Percentiles rank a stretch among this genome's conserved stretches.
These are phyloP conservation scores for Amyelois transitella DNA, from an alignment of 1,140 invertebrate species.

Conservation along the genomic window DNA sequence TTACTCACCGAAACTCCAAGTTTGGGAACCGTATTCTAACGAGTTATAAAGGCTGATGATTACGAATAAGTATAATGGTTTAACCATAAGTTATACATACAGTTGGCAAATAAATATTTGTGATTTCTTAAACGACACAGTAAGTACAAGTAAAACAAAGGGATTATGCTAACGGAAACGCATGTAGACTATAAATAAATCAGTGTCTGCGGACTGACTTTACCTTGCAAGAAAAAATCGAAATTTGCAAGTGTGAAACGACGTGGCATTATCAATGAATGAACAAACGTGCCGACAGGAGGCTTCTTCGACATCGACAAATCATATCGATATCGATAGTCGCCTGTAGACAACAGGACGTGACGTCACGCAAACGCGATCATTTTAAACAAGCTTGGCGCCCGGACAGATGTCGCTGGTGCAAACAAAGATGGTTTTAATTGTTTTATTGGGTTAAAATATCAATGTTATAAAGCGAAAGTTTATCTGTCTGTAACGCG, in stretches of 20 bases:
- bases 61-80: too few species aligned
- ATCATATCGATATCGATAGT: constrained; percentile 53
- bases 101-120: too few species aligned
- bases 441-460: constrained; percentile 20
- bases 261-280: constrained; percentile 58
- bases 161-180: neutral
- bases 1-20: constrained; percentile 45
- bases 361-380: constrained; percentile 67
- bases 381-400: constrained; percentile 69
- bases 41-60: neutral
- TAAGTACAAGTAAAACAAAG: neutral
- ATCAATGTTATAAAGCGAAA: too few species aligned
- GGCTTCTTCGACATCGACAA: constrained; percentile 57
- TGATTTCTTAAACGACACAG: too few species aligned
- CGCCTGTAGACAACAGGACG: constrained; percentile 43
- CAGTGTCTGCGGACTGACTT: neutral
- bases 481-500: too few species aligned
- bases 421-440: constrained; percentile 40
- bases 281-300: constrained; percentile 64
- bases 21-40: constrained; percentile 31
- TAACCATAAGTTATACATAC: too few species aligned
- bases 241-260: constrained; percentile 33
- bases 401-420: constrained; percentile 57
- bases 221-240: neutral
- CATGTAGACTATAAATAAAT: neutral